Evolutionary conservation across 2,888 invertebrate genomes (phyloP).

Genomic region (Drosophila nr. perissopoda): DNA sequence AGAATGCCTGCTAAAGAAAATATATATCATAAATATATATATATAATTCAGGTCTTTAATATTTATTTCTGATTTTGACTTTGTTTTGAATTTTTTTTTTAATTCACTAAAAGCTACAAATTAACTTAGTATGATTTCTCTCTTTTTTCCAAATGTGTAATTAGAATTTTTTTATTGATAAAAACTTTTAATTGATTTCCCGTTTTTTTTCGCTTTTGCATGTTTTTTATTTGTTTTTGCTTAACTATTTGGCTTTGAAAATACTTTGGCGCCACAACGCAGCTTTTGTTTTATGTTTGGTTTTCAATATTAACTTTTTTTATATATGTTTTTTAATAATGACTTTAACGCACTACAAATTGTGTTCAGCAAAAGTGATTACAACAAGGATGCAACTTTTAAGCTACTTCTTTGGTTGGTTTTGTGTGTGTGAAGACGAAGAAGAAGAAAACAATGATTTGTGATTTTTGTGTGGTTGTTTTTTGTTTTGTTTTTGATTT

Average conservation of each 20-base stretch:
- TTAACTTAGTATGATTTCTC: conserved; percentile 45
- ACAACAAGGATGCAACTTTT: conserved; percentile 70
- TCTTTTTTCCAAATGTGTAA: conserved; percentile 37
- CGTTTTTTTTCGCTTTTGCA: conserved; percentile 7
- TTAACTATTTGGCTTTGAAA: conserved; percentile 83
- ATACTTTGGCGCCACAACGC: conserved; percentile 72
- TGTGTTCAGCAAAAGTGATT: conserved; percentile 74
- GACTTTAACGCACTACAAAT: conserved; percentile 48
- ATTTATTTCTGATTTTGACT: not conserved
- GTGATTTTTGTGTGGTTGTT: conserved; percentile 19
- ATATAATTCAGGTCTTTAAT: not conserved
- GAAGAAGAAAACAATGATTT: conserved; percentile 31
- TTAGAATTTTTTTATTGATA: conserved; percentile 23
- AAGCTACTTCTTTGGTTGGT: conserved; percentile 72
- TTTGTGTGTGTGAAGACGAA: conserved; percentile 48
- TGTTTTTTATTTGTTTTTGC: conserved; percentile 43
- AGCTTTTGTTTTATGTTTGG: conserved; percentile 61
- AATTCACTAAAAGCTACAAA: conserved; percentile 41
- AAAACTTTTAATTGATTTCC: conserved; percentile 24
- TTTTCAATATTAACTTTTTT: conserved; percentile 17
- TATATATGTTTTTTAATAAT: conserved; percentile 34
- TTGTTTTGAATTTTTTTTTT: conserved; percentile 1
- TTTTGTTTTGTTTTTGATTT: not conserved
- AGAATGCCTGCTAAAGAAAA: conserved; percentile 19
- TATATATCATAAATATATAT: conserved; percentile 19